Percentiles rank a stretch among this genome's conserved stretches.
These are phyloP conservation scores for Myotis daubentonii DNA, from an alignment of 2,797 vertebrate genomes.

Conservation along the genomic window DNA sequence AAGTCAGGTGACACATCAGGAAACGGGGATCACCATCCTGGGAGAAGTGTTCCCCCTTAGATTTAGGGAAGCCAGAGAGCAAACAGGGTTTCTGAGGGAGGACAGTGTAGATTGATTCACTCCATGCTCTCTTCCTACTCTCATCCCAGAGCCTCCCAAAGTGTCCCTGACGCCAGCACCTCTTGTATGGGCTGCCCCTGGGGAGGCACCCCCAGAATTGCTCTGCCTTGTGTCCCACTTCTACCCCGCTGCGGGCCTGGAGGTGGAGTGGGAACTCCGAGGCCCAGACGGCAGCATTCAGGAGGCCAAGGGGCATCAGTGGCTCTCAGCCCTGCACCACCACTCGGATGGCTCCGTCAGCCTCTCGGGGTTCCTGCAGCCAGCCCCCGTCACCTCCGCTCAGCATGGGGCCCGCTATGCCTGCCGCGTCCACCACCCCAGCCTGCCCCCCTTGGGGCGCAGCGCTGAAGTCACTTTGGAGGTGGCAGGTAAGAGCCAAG, in stretches of 20 bases:
- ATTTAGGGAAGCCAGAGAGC: neutral
- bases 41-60: neutral
- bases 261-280: slow-evolving; percentile 86
- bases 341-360: slow-evolving; percentile 89
- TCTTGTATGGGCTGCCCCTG: slow-evolving; percentile 85
- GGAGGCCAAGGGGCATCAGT: slow-evolving; percentile 66
- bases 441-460: slow-evolving; percentile 78
- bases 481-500: slow-evolving; percentile 86
- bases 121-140: neutral
- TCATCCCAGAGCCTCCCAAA: slow-evolving; percentile 85
- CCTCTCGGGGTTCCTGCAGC: slow-evolving; percentile 84
- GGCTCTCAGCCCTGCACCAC: slow-evolving; percentile 86
- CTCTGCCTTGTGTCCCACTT: slow-evolving; percentile 89
- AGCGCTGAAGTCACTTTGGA: slow-evolving; percentile 82
- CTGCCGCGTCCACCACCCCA: slow-evolving; percentile 87
- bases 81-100: neutral
- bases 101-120: neutral
- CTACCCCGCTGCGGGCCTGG: slow-evolving; percentile 86
- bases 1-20: neutral
- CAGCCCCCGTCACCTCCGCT: slow-evolving; percentile 73
- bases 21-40: neutral
- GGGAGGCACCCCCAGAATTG: slow-evolving; percentile 83
- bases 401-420: slow-evolving; percentile 86
- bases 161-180: slow-evolving; percentile 87
- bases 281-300: slow-evolving; percentile 77